These are phyloP conservation scores for Leucoraja erinaceus DNA, from an alignment of 2,113 vertebrate genomes.

Conservation along the genomic window DNA sequence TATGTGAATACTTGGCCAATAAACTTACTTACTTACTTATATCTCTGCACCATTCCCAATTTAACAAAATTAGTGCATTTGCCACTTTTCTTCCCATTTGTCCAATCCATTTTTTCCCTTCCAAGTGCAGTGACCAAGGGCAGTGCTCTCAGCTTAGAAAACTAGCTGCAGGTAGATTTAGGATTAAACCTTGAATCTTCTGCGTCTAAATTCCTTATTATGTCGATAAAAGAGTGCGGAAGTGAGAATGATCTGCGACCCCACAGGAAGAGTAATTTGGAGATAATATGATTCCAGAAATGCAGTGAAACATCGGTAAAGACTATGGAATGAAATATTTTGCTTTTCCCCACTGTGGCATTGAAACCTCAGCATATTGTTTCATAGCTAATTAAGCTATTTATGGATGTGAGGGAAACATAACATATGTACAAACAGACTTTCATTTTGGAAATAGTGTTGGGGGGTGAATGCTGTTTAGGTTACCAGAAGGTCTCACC, in stretches of 20 bases:
- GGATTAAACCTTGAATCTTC: not conserved
- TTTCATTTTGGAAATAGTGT: not conserved
- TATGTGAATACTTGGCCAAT: no score
- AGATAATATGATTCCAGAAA: not conserved
- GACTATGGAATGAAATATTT: not conserved
- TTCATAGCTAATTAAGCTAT: not conserved
- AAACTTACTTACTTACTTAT: no score
- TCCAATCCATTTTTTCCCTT: not conserved
- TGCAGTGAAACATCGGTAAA: not conserved
- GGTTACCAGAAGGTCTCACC: not conserved
- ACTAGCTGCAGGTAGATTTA: not conserved
- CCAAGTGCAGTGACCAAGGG: not conserved
- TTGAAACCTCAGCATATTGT: not conserved
- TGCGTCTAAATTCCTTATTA: not conserved
- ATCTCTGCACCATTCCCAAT: no score
- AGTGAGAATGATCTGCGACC: not conserved
- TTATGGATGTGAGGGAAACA: not conserved
- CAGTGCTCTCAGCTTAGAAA: not conserved
- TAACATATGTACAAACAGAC: not conserved
- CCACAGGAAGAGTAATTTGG: not conserved
- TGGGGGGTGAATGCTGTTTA: not conserved
- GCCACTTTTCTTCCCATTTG: no score
- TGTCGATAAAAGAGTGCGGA: not conserved
- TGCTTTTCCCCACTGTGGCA: not conserved
- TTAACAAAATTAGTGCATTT: no score